Base-by-base conservation (phyloP, 2,888 invertebrate genomes). In the Noctua pronuba region DNA sequence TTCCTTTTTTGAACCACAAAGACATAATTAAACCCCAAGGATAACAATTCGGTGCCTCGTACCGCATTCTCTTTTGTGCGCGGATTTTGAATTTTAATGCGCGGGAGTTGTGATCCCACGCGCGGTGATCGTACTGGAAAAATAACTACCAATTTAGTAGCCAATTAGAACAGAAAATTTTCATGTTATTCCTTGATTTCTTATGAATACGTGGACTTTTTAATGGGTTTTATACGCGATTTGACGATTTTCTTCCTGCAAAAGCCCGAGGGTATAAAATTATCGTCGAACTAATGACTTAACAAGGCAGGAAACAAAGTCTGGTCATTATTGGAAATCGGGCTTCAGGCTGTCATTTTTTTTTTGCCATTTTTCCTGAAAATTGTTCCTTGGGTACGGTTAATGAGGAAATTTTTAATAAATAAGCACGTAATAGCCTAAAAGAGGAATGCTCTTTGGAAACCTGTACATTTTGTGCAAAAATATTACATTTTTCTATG, bases 21-120 rank as follows among this genome's bases (percentile, higher is more conserved):
- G 94, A 92, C 91, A 94, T 95, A 95, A 95, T 95, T 95, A 95
- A 93, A 90, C 95, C 95, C 95, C 83, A 91, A 91, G 95, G 95
- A 95, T 92, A 90, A 91, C 90, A 89, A 91, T 92, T 92, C 91
- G 91, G 91, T 86, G 90, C 89, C 86, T 91, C 88, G 91, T 92
- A 90, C 87, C 52, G 86, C 88, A 95, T 94, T 94, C 94, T 92
- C 92, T 92, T 94, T 94, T 86, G 91, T 89, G 82, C 65, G 86
- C 82, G 85, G 82, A 88, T 83, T 83, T 86, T 80, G 83, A 89
- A 88, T 90, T 90, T 90, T 90, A 90, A 92, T 88, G 88, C 85
- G 83, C 84, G 73, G 71, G 75, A 76, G 77, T 85, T 76, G 49
- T 64, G 28, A 60, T 62, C 21, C 72, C 41, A 60, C 28, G 73